Conservation (phyloP, 37 sponge, comb jelly and placozoan genomes). For the Amphimedon queenslandica region DNA sequence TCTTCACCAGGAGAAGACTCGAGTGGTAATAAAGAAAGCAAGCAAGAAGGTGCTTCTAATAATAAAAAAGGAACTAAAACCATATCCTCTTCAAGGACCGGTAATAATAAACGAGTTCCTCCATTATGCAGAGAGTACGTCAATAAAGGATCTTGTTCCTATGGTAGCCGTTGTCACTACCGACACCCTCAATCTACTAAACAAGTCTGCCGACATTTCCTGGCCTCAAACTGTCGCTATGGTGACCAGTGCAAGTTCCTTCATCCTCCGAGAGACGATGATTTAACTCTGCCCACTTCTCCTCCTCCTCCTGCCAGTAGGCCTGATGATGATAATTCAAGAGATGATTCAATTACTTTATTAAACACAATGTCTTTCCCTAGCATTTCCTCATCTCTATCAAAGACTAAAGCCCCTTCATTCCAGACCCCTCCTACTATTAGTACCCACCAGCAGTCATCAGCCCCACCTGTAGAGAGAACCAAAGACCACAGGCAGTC, state of each 20-base stretch:
- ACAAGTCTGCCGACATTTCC: background rate
- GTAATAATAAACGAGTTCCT: background rate
- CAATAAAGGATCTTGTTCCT: slow-evolving; percentile 3
- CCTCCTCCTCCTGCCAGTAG: too few relatives aligned
- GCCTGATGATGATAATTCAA: too few relatives aligned
- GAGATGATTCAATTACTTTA: too few relatives aligned
- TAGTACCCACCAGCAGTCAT: too few relatives aligned
- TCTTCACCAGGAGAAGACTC: too few relatives aligned
- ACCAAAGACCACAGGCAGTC: too few relatives aligned
- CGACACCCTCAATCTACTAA: background rate
- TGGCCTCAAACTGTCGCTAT: background rate
- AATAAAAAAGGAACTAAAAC: background rate
- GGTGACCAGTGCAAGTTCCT: background rate
- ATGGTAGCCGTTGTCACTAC: background rate
- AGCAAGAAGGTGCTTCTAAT: background rate
- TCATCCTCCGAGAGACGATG: background rate
- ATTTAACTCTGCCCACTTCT: background rate
- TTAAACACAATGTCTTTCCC: too few relatives aligned
- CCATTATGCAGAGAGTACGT: background rate
- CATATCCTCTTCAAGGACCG: background rate
- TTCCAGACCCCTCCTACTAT: too few relatives aligned
- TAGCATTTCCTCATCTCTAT: too few relatives aligned
- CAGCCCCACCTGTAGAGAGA: too few relatives aligned
- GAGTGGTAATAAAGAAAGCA: too few relatives aligned
- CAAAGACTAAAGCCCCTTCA: too few relatives aligned